phyloP scores from a whole-genome alignment of 2,797 vertebrate species.

The Acridotheres tristis region DNA sequence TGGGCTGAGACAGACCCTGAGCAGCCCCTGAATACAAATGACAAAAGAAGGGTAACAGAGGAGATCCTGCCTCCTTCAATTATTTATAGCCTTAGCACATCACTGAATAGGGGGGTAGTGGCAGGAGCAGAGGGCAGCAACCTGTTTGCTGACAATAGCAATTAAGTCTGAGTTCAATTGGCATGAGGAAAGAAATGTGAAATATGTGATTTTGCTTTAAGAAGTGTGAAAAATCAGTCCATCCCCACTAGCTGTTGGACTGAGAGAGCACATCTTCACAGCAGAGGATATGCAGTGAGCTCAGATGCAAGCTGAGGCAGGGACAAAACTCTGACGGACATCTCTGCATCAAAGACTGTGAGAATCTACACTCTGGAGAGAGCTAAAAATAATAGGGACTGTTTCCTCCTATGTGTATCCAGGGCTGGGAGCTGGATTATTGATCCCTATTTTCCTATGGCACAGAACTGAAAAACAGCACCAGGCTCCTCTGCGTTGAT shows the following conservation, averaged over 20 bases:
- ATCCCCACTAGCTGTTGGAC: neutral
- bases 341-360: neutral
- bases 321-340: neutral
- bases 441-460: neutral
- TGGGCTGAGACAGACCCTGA: neutral
- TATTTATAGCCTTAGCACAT: neutral
- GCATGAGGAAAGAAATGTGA: neutral
- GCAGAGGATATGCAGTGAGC: neutral
- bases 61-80: neutral
- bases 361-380: neutral
- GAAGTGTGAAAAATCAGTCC: neutral
- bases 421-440: neutral
- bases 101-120: neutral
- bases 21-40: neutral
- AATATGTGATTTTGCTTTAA: neutral
- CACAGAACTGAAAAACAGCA: neutral
- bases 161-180: neutral
- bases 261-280: rapidly evolving
- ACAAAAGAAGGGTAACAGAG: neutral
- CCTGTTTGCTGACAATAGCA: neutral
- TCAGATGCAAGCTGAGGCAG: neutral
- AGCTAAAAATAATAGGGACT: neutral
- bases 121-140: neutral
- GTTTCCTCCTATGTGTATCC: neutral
- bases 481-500: neutral